A percentile compares a stretch with the other conserved stretches of the same genome.
Conservation (phyloP, 2,113 vertebrate species). For the Theristicus caerulescens region DNA sequence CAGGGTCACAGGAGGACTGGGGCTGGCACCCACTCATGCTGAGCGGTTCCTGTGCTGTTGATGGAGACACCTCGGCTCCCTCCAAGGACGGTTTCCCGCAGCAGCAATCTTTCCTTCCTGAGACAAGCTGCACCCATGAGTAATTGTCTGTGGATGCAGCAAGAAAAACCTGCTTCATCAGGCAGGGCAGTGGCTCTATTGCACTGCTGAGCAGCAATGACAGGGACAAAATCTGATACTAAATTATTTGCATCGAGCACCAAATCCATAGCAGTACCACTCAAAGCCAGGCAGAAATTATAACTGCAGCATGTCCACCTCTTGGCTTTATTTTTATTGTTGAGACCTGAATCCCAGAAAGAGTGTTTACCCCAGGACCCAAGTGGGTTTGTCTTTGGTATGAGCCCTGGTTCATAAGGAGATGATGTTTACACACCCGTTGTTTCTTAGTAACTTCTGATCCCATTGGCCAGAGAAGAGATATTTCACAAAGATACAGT, state of each 20-base stretch:
- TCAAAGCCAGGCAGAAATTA: background rate
- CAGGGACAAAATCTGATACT: background rate
- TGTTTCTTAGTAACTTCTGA: background rate
- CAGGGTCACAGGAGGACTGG: fast-evolving
- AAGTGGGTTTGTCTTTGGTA: background rate
- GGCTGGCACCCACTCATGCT: background rate
- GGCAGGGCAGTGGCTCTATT: background rate
- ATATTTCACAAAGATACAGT: background rate
- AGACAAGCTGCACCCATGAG: background rate
- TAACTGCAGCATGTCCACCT: background rate
- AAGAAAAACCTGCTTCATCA: background rate
- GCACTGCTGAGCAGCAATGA: background rate
- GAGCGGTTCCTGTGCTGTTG: fast-evolving
- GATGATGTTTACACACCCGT: background rate
- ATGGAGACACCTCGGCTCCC: background rate
- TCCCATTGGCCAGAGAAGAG: background rate
- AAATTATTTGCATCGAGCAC: background rate
- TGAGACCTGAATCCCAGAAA: background rate
- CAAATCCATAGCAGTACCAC: background rate
- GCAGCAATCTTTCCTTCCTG: background rate
- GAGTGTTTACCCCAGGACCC: background rate
- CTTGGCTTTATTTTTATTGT: background rate
- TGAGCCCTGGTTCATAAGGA: background rate
- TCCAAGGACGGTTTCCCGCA: background rate
- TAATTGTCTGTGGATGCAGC: background rate